These are phyloP conservation scores for Stichodactyla mertensii DNA, from an alignment of 64 coral and sea anemone species.

Conservation along the genomic window DNA sequence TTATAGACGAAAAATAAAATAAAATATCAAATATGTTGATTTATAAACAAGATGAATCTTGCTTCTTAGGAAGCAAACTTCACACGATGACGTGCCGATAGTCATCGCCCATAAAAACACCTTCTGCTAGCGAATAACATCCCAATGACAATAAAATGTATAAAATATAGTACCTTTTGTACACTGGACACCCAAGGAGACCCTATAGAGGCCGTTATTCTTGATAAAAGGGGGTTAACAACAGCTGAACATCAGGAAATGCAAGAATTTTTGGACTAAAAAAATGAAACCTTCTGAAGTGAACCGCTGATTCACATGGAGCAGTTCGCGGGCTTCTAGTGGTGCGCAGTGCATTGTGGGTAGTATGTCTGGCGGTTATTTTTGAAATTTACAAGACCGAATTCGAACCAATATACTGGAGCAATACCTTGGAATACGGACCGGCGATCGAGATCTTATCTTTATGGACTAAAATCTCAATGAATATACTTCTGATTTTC, in stretches of 20 bases:
- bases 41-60: not conserved
- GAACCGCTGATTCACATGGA: not conserved
- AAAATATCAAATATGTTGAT: not conserved
- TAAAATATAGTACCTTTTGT: not conserved
- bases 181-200: not conserved
- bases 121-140: not conserved
- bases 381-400: constrained; percentile 9
- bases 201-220: not conserved
- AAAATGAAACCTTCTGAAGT: not conserved
- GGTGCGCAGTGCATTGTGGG: not conserved
- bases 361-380: constrained; percentile 20
- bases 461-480: not conserved
- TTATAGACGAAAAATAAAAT: not conserved
- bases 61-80: not conserved
- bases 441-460: not conserved
- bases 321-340: not conserved
- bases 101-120: not conserved
- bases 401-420: not conserved
- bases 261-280: not conserved
- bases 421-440: not conserved
- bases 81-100: not conserved
- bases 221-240: not conserved
- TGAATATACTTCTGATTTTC: not conserved
- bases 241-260: not conserved
- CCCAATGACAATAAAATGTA: not conserved